These are phyloP conservation scores for Hozukius guyotensis DNA, from an alignment of 2,797 vertebrate genomes.

Conservation along the genomic window DNA sequence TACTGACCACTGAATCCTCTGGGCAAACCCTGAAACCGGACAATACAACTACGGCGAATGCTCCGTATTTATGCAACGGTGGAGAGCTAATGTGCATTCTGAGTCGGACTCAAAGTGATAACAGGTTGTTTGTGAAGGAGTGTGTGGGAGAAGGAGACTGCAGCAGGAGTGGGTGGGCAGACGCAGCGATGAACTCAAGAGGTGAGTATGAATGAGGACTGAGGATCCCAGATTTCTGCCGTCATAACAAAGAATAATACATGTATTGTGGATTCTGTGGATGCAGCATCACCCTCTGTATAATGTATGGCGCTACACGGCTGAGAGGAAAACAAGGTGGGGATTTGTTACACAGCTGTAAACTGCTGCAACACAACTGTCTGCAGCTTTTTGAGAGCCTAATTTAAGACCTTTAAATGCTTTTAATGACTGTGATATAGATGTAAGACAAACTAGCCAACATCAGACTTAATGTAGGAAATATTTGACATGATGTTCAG, in stretches of 20 bases:
- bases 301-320: conserved; percentile 12
- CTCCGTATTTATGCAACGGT: background rate
- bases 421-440: background rate
- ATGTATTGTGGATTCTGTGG: conserved; percentile 18
- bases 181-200: conserved; percentile 38
- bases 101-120: conserved; percentile 29
- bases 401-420: background rate
- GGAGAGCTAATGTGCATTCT: conserved; percentile 25
- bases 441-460: background rate
- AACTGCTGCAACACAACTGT: background rate
- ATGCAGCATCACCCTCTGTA: conserved; percentile 28
- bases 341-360: background rate
- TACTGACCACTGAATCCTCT: background rate
- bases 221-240: conserved; percentile 33
- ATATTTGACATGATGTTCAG: background rate
- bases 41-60: background rate
- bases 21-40: background rate
- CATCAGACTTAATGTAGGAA: background rate
- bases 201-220: conserved; percentile 38
- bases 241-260: conserved; percentile 30
- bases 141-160: conserved; percentile 38
- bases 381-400: background rate
- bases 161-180: conserved; percentile 42
- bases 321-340: conserved; percentile 16
- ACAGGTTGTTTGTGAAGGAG: conserved; percentile 30